phyloP scores from a whole-genome alignment of 2,113 vertebrate genomes.

The Neodontobutis hainanensis region DNA sequence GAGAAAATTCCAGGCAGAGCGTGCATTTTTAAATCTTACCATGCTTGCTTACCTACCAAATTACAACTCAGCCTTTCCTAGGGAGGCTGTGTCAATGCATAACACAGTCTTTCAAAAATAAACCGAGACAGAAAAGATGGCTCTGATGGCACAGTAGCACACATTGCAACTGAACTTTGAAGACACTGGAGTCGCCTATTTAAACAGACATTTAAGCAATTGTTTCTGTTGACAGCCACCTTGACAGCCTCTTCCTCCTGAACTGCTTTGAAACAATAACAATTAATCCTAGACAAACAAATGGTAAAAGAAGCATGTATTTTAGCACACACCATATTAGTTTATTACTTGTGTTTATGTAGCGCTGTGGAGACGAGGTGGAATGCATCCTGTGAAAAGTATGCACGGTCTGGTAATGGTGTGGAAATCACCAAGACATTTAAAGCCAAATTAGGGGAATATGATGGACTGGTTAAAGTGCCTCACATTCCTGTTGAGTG shows the following conservation, averaged over 20 bases:
- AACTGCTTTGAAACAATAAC: slow-evolving; percentile 70
- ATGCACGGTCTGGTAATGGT: slow-evolving; percentile 65
- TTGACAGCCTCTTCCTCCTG: slow-evolving; percentile 39
- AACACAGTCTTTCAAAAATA: slow-evolving; percentile 70
- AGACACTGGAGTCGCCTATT: slow-evolving; percentile 26
- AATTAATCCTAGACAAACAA: slow-evolving; percentile 62
- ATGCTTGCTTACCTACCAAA: slow-evolving; percentile 73
- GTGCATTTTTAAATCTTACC: slow-evolving; percentile 75
- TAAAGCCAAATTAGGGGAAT: slow-evolving; percentile 62
- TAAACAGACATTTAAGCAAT: slow-evolving; percentile 55
- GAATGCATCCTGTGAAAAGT: slow-evolving; percentile 53
- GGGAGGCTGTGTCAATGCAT: slow-evolving; percentile 66
- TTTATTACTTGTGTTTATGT: slow-evolving; percentile 45
- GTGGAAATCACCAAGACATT: slow-evolving; percentile 67
- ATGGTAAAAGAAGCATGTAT: slow-evolving; percentile 32
- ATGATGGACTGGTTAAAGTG: slow-evolving; percentile 54
- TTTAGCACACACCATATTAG: too few species aligned
- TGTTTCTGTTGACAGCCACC: slow-evolving; percentile 52
- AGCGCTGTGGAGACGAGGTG: slow-evolving; percentile 49
- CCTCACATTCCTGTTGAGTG: slow-evolving; percentile 58
- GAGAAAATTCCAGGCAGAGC: slow-evolving; percentile 77
- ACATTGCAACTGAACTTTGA: slow-evolving; percentile 58
- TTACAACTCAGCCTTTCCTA: slow-evolving; percentile 76
- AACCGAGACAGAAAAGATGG: slow-evolving; percentile 55
- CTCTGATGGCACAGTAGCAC: slow-evolving; percentile 29